phyloP scores from a whole-genome alignment of 2,113 vertebrate genomes.

The Ornithorhynchus anatinus region DNA sequence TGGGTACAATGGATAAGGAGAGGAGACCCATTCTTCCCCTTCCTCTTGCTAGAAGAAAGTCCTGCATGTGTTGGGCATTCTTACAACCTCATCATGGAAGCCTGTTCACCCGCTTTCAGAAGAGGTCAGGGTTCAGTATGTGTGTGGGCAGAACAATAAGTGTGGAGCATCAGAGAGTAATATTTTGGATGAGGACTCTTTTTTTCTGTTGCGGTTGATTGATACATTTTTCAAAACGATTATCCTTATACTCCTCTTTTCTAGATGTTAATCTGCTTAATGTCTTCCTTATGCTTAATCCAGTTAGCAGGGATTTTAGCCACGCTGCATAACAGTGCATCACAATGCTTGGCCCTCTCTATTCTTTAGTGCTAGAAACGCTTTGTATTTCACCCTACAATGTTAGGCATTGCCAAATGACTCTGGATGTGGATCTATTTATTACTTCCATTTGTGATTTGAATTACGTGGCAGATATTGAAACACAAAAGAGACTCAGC shows the following conservation, averaged over 20 bases:
- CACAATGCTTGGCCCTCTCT: neutral
- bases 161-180: neutral
- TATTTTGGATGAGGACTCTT: neutral
- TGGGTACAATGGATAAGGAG: too few species aligned
- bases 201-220: neutral
- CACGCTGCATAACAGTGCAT: neutral
- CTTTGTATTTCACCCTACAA: neutral
- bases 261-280: neutral
- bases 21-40: too few species aligned
- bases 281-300: neutral
- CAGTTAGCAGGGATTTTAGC: neutral
- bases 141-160: neutral
- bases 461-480: neutral
- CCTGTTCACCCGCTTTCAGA: too few species aligned
- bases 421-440: neutral
- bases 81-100: too few species aligned
- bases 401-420: neutral
- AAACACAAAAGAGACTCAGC: neutral
- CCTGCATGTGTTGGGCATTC: too few species aligned
- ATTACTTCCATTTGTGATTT: neutral
- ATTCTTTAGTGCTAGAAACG: neutral
- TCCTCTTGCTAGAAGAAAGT: too few species aligned
- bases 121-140: neutral
- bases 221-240: neutral
- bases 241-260: neutral